A percentile compares a stretch with the other conserved stretches of the same genome.
phyloP scores from a whole-genome alignment of 2,113 vertebrate species.

The Cyanoramphus novaezelandiae region DNA sequence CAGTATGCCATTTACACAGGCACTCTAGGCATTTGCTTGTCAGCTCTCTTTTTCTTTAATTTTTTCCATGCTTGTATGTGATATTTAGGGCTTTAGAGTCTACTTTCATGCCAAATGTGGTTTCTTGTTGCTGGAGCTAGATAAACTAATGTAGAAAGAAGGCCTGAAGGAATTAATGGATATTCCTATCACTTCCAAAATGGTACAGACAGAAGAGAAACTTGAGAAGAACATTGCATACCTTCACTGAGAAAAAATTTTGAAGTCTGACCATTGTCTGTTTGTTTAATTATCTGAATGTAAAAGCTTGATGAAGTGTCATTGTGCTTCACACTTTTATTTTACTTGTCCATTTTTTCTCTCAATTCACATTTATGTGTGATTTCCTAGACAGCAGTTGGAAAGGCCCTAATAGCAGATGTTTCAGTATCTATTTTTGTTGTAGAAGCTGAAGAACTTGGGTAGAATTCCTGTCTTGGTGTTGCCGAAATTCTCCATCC shows the following conservation, averaged over 20 bases:
- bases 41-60: constrained; percentile 63
- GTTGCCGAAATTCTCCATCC: neutral
- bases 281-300: neutral
- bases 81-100: constrained; percentile 44
- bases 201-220: neutral
- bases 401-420: neutral
- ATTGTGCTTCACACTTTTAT: neutral
- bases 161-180: constrained; percentile 21
- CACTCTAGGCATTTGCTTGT: constrained; percentile 69
- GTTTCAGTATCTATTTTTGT: neutral
- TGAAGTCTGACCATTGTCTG: neutral
- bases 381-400: neutral
- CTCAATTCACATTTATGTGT: neutral
- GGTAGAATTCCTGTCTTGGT: neutral
- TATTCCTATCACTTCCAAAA: constrained; percentile 17
- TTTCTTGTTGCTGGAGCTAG: constrained; percentile 9
- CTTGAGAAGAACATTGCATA: neutral
- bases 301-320: neutral
- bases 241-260: neutral
- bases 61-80: constrained; percentile 1
- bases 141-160: constrained; percentile 49
- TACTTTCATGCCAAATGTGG: constrained; percentile 43
- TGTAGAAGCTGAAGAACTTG: neutral
- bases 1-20: constrained; percentile 60
- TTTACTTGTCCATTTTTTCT: neutral